Conservation (phyloP, 2,113 vertebrate species). For the Lathamus discolor region DNA sequence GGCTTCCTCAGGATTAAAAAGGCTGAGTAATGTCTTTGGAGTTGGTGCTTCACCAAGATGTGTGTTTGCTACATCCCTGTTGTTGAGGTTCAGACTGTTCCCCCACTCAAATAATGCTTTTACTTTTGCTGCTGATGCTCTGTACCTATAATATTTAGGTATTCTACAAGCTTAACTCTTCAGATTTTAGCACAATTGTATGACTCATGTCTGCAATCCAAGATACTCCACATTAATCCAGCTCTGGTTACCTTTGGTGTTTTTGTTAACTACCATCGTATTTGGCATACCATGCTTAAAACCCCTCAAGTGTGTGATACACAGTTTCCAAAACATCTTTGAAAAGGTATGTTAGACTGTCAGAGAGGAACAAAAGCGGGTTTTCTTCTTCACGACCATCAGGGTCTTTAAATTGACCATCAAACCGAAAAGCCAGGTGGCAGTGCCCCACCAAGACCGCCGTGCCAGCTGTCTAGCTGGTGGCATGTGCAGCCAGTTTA, state of each 20-base stretch:
- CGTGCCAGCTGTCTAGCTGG: fast-evolving
- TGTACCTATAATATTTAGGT: background rate
- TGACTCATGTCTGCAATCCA: background rate
- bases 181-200: background rate
- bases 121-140: background rate
- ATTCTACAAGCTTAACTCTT: background rate
- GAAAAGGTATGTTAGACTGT: background rate
- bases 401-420: background rate
- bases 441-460: fast-evolving
- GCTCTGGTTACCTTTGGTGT: background rate
- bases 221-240: background rate
- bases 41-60: background rate
- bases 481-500: fast-evolving
- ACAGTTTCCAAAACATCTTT: background rate
- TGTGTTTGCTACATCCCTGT: background rate
- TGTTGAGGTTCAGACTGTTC: background rate
- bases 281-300: background rate
- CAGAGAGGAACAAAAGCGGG: background rate
- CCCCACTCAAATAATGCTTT: background rate
- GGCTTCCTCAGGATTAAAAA: background rate
- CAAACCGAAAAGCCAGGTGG: fast-evolving
- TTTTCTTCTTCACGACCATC: background rate
- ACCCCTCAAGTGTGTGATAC: background rate
- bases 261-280: background rate
- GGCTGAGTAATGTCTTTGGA: background rate